These are phyloP conservation scores for Agelastica alni DNA, from an alignment of 2,888 invertebrate genomes.

Conservation along the genomic window DNA sequence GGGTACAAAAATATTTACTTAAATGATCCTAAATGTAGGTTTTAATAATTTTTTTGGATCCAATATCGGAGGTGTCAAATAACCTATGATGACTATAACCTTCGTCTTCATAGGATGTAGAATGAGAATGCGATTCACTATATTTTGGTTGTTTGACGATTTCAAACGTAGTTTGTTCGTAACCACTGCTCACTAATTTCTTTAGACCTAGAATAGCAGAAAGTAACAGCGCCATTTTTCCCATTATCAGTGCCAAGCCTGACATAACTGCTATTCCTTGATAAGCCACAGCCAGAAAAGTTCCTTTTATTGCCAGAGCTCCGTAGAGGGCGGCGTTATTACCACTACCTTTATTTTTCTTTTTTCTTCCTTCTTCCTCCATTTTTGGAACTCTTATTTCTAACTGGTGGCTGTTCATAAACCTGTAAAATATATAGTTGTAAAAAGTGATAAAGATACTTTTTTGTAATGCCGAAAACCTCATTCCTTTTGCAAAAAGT, in stretches of 20 bases:
- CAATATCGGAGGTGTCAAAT: conserved; percentile 19
- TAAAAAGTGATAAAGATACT: too few relatives aligned
- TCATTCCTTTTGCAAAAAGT: too few relatives aligned
- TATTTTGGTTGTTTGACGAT: conserved; percentile 86
- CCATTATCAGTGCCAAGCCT: conserved; percentile 79
- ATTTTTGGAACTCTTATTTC: conserved; percentile 50
- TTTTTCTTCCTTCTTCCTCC: conserved; percentile 51
- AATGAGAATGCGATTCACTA: conserved; percentile 76
- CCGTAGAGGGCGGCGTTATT: conserved; percentile 65
- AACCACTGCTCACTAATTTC: conserved; percentile 71
- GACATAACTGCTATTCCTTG: conserved; percentile 75
- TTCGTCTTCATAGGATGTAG: conserved; percentile 53
- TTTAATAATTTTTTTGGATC: conserved; percentile 19
- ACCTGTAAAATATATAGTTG: conserved; percentile 47
- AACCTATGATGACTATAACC: conserved; percentile 26
- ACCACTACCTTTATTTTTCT: conserved; percentile 21
- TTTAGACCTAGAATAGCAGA: conserved; percentile 81
- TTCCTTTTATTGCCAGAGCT: conserved; percentile 72
- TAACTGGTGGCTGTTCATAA: conserved; percentile 65
- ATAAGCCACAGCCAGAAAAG: conserved; percentile 74
- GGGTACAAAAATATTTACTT: too few relatives aligned
- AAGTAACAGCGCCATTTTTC: conserved; percentile 80
- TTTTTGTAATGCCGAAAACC: too few relatives aligned
- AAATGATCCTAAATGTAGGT: conserved; percentile 26
- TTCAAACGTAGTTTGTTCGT: conserved; percentile 82